Evolutionary conservation across 2,888 invertebrate species (phyloP).

Genomic region (Plebejus melissa): DNA sequence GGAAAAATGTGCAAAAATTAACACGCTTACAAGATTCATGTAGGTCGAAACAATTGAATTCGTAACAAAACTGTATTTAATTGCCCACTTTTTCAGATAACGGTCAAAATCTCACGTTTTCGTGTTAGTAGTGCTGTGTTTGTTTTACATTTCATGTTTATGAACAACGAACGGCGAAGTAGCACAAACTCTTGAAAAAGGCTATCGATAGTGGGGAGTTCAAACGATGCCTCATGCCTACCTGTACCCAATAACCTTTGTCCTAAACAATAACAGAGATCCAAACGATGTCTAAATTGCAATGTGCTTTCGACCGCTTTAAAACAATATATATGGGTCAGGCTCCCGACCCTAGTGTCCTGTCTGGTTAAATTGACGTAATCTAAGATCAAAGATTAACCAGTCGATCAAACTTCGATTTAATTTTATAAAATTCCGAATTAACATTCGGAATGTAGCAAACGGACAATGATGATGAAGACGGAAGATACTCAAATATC

Average conservation of each 20-base stretch:
- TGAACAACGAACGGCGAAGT: background rate
- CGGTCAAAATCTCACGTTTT: slow-evolving; percentile 23
- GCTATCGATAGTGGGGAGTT: background rate
- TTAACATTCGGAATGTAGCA: background rate
- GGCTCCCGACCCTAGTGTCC: background rate
- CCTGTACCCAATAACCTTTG: background rate
- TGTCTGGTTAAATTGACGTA: background rate
- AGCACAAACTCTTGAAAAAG: background rate
- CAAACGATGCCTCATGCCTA: background rate
- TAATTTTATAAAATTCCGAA: no score
- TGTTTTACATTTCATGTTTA: background rate
- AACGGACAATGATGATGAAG: background rate
- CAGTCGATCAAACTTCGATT: slow-evolving; percentile 1
- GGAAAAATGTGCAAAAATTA: background rate
- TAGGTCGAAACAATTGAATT: slow-evolving; percentile 20
- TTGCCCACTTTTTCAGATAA: slow-evolving; percentile 22
- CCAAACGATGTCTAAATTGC: background rate
- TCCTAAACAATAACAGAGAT: background rate
- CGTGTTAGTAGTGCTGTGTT: slow-evolving; percentile 24
- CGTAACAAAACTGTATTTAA: slow-evolving; percentile 23
- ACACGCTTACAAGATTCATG: background rate
- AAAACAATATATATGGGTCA: slow-evolving; percentile 16
- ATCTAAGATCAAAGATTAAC: slow-evolving; percentile 8
- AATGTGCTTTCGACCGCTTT: slow-evolving; percentile 15
- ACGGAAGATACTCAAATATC: slow-evolving; percentile 3